Evolutionary conservation across 2,888 invertebrate species (phyloP).

Genomic region (Biston betularia): DNA sequence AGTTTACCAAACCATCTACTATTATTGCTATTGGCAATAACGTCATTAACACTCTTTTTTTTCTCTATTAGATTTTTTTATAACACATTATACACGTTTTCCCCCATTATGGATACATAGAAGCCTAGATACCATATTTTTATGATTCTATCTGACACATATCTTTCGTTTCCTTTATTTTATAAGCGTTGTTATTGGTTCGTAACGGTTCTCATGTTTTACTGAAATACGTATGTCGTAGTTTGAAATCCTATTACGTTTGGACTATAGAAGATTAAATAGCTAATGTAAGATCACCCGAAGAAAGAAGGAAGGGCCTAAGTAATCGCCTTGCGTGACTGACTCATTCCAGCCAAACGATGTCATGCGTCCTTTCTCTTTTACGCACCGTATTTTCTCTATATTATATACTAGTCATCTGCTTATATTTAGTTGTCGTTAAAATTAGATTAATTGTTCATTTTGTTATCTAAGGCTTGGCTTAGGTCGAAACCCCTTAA

Average conservation of each 20-base stretch:
- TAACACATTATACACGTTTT: too few relatives aligned
- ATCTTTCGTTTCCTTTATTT: too few relatives aligned
- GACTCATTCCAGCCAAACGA: conserved; percentile 14
- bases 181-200: too few relatives aligned
- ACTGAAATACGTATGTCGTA: neutral
- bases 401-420: neutral
- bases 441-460: conserved; percentile 5
- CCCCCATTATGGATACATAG: too few relatives aligned
- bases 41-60: neutral
- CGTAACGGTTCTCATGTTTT: too few relatives aligned
- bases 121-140: too few relatives aligned
- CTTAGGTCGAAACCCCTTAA: neutral
- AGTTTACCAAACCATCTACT: too few relatives aligned
- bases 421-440: conserved; percentile 6
- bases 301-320: conserved; percentile 20
- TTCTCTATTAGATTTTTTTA: too few relatives aligned
- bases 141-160: too few relatives aligned
- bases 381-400: conserved; percentile 12
- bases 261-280: neutral
- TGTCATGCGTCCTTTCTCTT: conserved; percentile 29
- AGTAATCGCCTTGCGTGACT: conserved; percentile 7
- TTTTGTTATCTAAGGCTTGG: neutral
- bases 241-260: neutral
- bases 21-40: too few relatives aligned
- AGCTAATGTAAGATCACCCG: neutral